Evolutionary conservation across 2,888 invertebrate species (phyloP), one percentile per base, ranked within the genome.

Genomic region (Drosophila pseudotakahashii): DNA sequence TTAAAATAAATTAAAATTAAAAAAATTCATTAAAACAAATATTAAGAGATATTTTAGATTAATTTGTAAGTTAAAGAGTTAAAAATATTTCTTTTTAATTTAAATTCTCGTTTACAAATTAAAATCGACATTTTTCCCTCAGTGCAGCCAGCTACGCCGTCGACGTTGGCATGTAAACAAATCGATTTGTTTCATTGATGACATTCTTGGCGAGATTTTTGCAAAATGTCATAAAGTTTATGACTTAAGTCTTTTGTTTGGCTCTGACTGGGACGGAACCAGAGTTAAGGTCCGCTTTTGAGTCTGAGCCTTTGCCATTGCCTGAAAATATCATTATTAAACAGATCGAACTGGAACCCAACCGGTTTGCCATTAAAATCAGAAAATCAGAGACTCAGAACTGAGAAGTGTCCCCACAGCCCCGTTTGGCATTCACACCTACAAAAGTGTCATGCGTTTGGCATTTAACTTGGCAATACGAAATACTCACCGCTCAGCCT

Each of bases 151-250:
- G 54, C 23, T 14, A 16, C 55, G 50, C 66, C 55, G 54, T 60
- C 59, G 62, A 80, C 69, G 69, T 63, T 81, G 82, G 73, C 81
- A 87, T 85, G 84, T 85, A 71, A 71, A 90, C 90, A 90, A 90
- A 90, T 90, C 90, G 90, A 90, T 91, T 90, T 91, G 91, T 86
- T 85, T 88, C 90, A 89, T 91, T 91, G 91, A 90, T 90, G 90
- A 91, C 90, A 89, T 83, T 90, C 81, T 81, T 79, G 81, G 70
- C 88, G 74, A 87, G 84, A 83, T 84, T 89, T 78, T 81, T 84
- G 89, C 89, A 79, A 89, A 90, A 89, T 90, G 89, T 91, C 90
- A 89, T 90, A 91, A 90, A 91, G 83, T 90, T 89, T 90, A 90
- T 90, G 90, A 90, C 90, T 90, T 90, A 90, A 90, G 90, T 89